Percentiles rank a stretch among this genome's conserved stretches.
phyloP scores from a whole-genome alignment of 2,888 invertebrate genomes.

The Andrena praecox region DNA sequence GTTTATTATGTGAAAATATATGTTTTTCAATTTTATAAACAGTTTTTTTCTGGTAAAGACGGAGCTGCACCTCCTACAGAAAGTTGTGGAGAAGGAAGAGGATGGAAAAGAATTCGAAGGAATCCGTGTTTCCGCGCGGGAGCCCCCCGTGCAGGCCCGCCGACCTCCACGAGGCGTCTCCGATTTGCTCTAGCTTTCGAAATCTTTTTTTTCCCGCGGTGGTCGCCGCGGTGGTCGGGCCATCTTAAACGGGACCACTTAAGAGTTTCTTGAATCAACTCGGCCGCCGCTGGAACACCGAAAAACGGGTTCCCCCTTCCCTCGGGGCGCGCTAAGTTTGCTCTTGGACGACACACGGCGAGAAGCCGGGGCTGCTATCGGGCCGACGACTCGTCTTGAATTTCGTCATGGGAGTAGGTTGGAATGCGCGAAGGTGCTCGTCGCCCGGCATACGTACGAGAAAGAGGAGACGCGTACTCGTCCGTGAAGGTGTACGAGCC shows the following conservation, averaged over 20 bases:
- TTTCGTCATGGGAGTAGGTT: constrained; percentile 80
- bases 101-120: background rate
- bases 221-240: constrained; percentile 32
- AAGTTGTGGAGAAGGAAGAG: background rate
- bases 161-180: constrained; percentile 4
- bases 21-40: too few species aligned
- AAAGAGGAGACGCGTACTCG: constrained; percentile 49
- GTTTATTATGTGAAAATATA: too few species aligned
- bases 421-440: constrained; percentile 79
- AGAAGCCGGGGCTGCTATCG: constrained; percentile 60
- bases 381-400: constrained; percentile 72
- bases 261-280: constrained; percentile 72
- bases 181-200: constrained; percentile 38
- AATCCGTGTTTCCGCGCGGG: background rate
- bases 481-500: constrained; percentile 34
- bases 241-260: constrained; percentile 67
- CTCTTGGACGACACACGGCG: constrained; percentile 58
- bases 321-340: constrained; percentile 52
- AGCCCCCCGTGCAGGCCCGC: too few species aligned
- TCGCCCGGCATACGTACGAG: constrained; percentile 52
- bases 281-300: constrained; percentile 52
- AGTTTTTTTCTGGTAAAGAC: too few species aligned
- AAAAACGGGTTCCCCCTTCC: constrained; percentile 58
- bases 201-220: constrained; percentile 17
- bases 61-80: too few species aligned